phyloP scores from a whole-genome alignment of 2,888 invertebrate genomes.

The Dasysyrphus tricinctus region DNA sequence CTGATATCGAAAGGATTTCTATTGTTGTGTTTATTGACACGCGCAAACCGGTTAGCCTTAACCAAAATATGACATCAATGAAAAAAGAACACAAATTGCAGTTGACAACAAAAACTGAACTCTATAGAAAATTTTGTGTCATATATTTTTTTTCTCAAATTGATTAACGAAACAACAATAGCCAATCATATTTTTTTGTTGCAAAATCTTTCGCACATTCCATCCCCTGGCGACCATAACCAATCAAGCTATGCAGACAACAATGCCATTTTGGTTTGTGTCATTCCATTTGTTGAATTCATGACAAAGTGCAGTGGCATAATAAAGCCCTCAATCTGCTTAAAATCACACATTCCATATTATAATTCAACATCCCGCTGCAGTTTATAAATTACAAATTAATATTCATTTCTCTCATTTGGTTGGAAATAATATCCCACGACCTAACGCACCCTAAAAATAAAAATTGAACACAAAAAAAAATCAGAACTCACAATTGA shows the following conservation, averaged over 20 bases:
- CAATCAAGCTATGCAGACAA: constrained; percentile 20
- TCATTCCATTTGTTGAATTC: constrained; percentile 7
- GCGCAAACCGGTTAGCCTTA: neutral
- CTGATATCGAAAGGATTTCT: neutral
- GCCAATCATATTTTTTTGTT: constrained; percentile 10
- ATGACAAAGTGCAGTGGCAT: constrained; percentile 20
- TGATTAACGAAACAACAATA: constrained; percentile 28
- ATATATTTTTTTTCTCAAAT: neutral
- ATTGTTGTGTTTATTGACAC: neutral
- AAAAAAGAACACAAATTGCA: constrained; percentile 10
- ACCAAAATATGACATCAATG: neutral
- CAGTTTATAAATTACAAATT: constrained; percentile 8
- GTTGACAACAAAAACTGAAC: neutral
- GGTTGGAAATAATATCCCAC: constrained; percentile 24
- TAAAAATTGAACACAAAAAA: neutral
- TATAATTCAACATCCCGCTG: constrained; percentile 6
- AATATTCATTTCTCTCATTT: constrained; percentile 19
- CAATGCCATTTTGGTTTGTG: constrained; percentile 23
- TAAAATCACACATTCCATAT: constrained; percentile 8
- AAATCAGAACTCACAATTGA: constrained; percentile 1
- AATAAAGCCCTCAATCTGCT: constrained; percentile 30
- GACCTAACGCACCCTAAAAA: constrained; percentile 36
- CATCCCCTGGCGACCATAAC: neutral
- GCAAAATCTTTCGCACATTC: constrained; percentile 6
- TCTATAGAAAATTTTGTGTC: neutral